A percentile compares a stretch with the other conserved stretches of the same genome.
phyloP scores from a whole-genome alignment of 2,113 vertebrate genomes.

The Trichechus manatus region DNA sequence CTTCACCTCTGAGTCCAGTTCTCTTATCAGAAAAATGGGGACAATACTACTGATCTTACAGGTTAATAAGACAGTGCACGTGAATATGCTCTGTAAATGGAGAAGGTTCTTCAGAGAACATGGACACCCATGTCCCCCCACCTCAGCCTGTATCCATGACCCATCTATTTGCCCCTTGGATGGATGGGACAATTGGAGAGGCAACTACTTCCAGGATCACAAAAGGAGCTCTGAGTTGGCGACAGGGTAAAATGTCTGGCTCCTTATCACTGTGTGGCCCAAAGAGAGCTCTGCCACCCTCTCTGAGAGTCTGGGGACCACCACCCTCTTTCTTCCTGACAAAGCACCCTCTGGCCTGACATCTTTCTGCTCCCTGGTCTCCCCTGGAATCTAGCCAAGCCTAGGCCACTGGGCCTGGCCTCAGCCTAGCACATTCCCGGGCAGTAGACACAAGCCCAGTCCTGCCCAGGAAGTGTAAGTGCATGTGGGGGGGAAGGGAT shows the following conservation, averaged over 20 bases:
- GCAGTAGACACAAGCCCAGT: conserved; percentile 72
- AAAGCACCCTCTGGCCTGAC: not conserved
- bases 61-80: not conserved
- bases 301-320: not conserved
- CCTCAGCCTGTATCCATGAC: not conserved
- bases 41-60: not conserved
- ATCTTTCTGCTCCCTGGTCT: not conserved
- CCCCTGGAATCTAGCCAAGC: conserved; percentile 35
- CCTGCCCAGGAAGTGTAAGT: conserved; percentile 68
- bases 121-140: not conserved
- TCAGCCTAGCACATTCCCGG: conserved; percentile 70
- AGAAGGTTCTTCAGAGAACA: not conserved
- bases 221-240: not conserved
- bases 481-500: not conserved
- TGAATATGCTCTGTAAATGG: not conserved
- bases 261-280: not conserved
- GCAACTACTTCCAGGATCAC: conserved; percentile 12
- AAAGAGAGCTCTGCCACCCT: not conserved
- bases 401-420: not conserved
- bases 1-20: not conserved
- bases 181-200: not conserved
- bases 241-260: not conserved
- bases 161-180: not conserved
- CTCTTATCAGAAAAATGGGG: not conserved
- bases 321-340: not conserved